Evolutionary conservation across 2,113 vertebrate genomes (phyloP).

Genomic region (Malurus elegans): DNA sequence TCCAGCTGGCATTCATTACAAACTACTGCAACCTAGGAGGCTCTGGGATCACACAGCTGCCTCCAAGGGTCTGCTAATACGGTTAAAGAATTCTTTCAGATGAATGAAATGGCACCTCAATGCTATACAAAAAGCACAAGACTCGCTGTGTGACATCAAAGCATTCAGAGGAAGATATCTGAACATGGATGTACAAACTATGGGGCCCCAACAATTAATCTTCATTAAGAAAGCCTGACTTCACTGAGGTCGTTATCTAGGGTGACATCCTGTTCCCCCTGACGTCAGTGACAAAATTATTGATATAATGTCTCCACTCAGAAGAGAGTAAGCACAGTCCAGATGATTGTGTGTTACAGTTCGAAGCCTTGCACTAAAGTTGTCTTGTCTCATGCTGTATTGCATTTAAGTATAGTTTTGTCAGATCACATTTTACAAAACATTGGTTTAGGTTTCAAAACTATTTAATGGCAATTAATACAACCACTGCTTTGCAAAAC

Average conservation of each 20-base stretch:
- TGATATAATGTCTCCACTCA: neutral
- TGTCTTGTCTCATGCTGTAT: neutral
- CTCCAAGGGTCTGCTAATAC: neutral
- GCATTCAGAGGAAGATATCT: neutral
- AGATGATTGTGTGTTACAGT: neutral
- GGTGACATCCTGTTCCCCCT: slow-evolving; percentile 32
- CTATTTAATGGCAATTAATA: neutral
- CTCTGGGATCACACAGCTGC: neutral
- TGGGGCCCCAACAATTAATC: neutral
- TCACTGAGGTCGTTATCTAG: neutral
- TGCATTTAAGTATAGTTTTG: neutral
- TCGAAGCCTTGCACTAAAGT: neutral
- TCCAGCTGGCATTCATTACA: neutral
- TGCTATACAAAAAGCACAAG: neutral
- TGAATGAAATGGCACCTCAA: neutral
- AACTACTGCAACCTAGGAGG: neutral
- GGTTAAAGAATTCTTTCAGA: neutral
- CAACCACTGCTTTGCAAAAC: neutral
- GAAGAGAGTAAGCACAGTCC: neutral
- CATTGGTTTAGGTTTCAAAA: neutral
- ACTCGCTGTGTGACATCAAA: neutral
- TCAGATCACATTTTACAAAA: neutral
- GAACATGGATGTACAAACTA: neutral
- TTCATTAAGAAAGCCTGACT: slow-evolving; percentile 37
- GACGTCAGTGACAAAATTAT: slow-evolving; percentile 7